Evolutionary conservation across 2,797 vertebrate genomes (phyloP).

Genomic region (Falco berigora): DNA sequence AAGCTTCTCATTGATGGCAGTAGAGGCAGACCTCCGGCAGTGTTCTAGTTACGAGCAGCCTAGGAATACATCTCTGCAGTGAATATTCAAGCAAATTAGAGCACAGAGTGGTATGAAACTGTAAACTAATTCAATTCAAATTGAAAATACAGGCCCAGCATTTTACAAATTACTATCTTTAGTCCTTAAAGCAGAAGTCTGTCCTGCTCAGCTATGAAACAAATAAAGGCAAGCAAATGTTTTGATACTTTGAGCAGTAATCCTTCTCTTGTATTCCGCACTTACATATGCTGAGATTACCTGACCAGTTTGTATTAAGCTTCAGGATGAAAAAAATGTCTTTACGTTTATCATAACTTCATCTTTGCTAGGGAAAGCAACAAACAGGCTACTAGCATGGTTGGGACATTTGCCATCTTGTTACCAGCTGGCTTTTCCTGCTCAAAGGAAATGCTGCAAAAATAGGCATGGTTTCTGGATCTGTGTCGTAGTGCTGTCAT

Average conservation of each 20-base stretch:
- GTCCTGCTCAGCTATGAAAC: background rate
- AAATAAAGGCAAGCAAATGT: background rate
- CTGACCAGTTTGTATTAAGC: background rate
- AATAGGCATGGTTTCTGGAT: background rate
- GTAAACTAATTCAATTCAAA: slow-evolving; percentile 5
- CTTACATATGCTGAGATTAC: background rate
- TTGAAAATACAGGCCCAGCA: background rate
- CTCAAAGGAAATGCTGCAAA: background rate
- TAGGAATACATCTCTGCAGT: slow-evolving; percentile 7
- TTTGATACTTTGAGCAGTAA: background rate
- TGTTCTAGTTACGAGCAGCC: slow-evolving; percentile 37
- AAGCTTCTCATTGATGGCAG: background rate
- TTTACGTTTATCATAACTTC: background rate
- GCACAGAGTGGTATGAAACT: background rate
- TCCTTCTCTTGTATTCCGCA: background rate
- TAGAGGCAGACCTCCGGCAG: slow-evolving; percentile 39
- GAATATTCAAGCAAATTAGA: slow-evolving; percentile 38
- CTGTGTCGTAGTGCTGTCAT: background rate
- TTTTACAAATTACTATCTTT: background rate
- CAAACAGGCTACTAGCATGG: background rate
- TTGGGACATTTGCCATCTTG: background rate
- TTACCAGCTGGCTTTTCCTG: background rate
- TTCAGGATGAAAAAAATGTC: background rate
- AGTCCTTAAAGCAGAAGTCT: background rate
- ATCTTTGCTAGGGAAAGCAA: background rate